phyloP scores from a whole-genome alignment of 2,113 vertebrate genomes.

The Clarias macrocephalus region DNA sequence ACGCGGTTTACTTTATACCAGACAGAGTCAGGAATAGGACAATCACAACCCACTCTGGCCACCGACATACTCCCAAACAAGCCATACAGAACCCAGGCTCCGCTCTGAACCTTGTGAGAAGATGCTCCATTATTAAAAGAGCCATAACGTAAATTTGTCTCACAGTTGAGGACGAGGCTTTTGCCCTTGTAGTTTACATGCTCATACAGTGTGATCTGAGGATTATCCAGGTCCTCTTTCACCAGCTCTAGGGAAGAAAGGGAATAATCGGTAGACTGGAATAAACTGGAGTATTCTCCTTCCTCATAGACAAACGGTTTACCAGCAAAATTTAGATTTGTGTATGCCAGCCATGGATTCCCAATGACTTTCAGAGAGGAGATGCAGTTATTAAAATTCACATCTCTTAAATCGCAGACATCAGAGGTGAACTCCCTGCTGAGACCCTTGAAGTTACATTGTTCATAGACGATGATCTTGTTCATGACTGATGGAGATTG shows the following conservation, averaged over 20 bases:
- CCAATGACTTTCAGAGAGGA: constrained; percentile 17
- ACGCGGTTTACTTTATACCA: too few species aligned
- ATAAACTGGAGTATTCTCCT: constrained; percentile 10
- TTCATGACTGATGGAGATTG: constrained; percentile 7
- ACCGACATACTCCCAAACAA: too few species aligned
- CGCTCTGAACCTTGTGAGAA: constrained; percentile 31
- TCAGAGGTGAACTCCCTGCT: constrained; percentile 24
- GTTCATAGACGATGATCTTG: constrained; percentile 24
- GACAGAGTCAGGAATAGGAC: too few species aligned
- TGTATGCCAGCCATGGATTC: constrained; percentile 23
- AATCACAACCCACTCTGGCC: constrained; percentile 20
- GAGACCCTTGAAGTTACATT: background rate
- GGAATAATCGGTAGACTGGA: too few species aligned
- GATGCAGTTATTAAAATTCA: constrained; percentile 9
- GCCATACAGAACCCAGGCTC: constrained; percentile 27
- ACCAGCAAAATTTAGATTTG: background rate
- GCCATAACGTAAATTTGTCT: constrained; percentile 9
- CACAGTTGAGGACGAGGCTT: background rate
- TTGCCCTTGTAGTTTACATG: background rate
- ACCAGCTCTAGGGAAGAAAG: constrained; percentile 27
- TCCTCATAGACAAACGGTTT: constrained; percentile 7
- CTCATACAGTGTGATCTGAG: constrained; percentile 31
- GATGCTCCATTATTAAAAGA: background rate
- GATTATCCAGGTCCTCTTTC: constrained; percentile 8
- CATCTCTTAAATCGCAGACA: background rate